Conservation (phyloP, 2,888 invertebrate genomes). For the Tetragonula carbonaria region DNA sequence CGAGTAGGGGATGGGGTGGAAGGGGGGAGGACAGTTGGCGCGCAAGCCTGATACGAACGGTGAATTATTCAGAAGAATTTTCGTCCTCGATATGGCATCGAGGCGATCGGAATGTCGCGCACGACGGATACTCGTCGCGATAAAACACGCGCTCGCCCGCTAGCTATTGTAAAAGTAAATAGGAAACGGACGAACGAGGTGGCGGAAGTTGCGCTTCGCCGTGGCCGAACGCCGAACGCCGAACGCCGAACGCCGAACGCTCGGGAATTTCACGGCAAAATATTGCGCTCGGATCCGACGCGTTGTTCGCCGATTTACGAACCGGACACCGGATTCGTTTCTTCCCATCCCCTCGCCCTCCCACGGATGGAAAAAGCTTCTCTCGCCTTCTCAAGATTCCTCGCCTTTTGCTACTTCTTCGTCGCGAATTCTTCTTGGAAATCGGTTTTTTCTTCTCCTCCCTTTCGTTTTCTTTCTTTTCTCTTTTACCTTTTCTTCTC, state of each 20-base stretch:
- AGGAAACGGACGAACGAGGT: slow-evolving; percentile 26
- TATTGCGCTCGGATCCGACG: slow-evolving; percentile 1
- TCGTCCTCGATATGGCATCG: slow-evolving; percentile 48
- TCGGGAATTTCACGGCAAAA: slow-evolving; percentile 27
- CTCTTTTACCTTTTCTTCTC: neutral
- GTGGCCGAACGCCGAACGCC: neutral
- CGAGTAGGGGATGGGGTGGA: neutral
- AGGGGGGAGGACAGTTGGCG: neutral
- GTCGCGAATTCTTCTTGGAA: neutral
- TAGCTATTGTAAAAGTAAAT: slow-evolving; percentile 55
- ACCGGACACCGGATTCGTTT: neutral
- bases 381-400: neutral
- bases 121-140: slow-evolving; percentile 50
- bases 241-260: neutral
- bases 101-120: slow-evolving; percentile 47
- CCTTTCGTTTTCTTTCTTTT: neutral
- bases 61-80: slow-evolving; percentile 58
- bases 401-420: neutral
- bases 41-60: slow-evolving; percentile 27
- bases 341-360: neutral
- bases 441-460: neutral
- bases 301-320: slow-evolving; percentile 23
- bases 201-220: slow-evolving; percentile 23
- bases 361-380: no score
- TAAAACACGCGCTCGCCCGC: slow-evolving; percentile 44